Evolutionary conservation across 1,140 invertebrate species (phyloP), one percentile per base, ranked within the genome.

Genomic region (Panulirus ornatus): DNA sequence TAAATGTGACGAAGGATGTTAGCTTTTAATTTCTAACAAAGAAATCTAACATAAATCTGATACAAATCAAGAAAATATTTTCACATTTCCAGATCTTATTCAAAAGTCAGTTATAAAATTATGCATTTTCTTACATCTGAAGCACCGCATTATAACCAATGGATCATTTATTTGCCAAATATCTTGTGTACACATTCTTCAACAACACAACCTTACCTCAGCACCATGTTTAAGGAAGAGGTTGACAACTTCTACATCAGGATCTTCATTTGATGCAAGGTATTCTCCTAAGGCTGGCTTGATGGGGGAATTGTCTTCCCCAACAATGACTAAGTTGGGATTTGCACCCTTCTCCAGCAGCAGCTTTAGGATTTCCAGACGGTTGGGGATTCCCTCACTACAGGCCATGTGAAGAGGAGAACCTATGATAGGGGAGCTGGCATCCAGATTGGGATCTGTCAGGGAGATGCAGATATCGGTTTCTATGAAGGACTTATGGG

Each of bases 331-430:
- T 42, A 96, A 93, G 93, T 97, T 98, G 0, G 97, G 97, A 93
- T 97, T 96, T 0, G 96, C 97, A 36, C 97, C 96, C 47, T 95
- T 95, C 90, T 96, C 95, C 85, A 98, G 93, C 54, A 98, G 94
- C 94, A 97, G 95, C 94, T 96, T 89, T 54, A 96, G 94, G 3
- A 96, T 94, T 42, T 94, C 94, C 63, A 93, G 91, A 34, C 94
- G 95, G 92, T 97, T 96, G 1, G 95, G 95, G 78, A 98, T 96
- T 88, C 96, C 96, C 92, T 98, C 97, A 0, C 97, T 96, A 93
- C 97, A 97, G 0, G 97, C 97, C 8, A 98, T 96, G 94, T 98
- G 97, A 9, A 98, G 94, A 0, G 97, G 96, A 0, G 97, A 96
- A 9, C 97, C 97, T 91, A 97, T 97, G 84, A 97, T 96, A 0